Evolutionary conservation across 2,797 vertebrate genomes (phyloP), one percentile per base, ranked within the genome.

Genomic region (Spheniscus humboldti): DNA sequence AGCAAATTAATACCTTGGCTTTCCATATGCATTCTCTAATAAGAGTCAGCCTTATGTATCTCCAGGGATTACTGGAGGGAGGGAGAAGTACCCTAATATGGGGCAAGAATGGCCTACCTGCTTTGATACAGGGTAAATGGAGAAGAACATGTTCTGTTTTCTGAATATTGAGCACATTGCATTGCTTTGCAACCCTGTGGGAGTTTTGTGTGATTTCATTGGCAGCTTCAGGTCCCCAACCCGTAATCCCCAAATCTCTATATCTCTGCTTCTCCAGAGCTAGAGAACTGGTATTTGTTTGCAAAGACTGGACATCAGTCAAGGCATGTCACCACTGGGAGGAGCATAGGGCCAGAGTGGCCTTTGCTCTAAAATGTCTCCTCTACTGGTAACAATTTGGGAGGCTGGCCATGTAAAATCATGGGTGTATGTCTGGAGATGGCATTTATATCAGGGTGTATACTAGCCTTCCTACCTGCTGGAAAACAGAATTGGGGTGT

Each of bases 301-400:
- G 13, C 23, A 31, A 80, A 74, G 25, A 48, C 5, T 20, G 7
- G 3, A 37, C 0, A 0, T 13, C 43, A 48, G 7, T 66, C 18
- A 85, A 50, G 37, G 45, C 6, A 5, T 16, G 11, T 47, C 33
- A 63, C 5, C 14, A 18, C 24, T n/a, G 39, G 18, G 18, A 69
- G 23, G 23, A 90, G 28, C 20, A 15, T 1, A 41, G 9, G 8
- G 12, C 11, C 53, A 43, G 5, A 12, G 31, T 23, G 1, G 2
- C 17, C 56, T 71, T 57, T 83, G 10, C 10, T 80, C 25, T 75
- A 20, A 73, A 75, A 45, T 4, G 4, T 37, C 7, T 74, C 11
- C 28, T 74, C 56, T 64, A 27, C 10, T 15, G 8, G 20, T 25
- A 62, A 6, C 2, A 4, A 25, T 59, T 55, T 69, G 22, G 18